Base-by-base conservation (phyloP, 2,888 invertebrate species). In the Parascotia fuliginaria region DNA sequence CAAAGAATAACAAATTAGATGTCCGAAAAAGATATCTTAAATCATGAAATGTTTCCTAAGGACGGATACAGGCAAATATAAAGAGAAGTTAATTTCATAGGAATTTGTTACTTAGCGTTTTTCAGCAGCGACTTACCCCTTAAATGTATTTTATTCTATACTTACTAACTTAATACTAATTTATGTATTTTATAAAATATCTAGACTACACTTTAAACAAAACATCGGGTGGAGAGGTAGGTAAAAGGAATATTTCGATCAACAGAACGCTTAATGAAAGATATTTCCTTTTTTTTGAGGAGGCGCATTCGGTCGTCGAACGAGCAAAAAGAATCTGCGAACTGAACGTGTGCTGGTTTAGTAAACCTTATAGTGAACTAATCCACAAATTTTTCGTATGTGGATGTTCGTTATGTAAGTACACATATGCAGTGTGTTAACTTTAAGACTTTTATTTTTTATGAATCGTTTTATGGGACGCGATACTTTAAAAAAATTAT, bases 401-500 rank as follows among this genome's bases (percentile, higher is more conserved):
- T 7, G 24, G 7, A 24, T 9, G 24, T 24, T 24, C 4, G 24
- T 7, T 24, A 19, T 3, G 5, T 24, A 24, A 7, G n/a, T n/a
- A n/a, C n/a, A n/a, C n/a, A n/a, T n/a, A n/a, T n/a, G n/a, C n/a
- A n/a, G n/a, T n/a, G n/a, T n/a, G n/a, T n/a, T n/a, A n/a, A n/a
- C n/a, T n/a, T n/a, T n/a, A n/a, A n/a, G 16, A 37, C 34, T 45
- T 39, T 16, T 36, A 24, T 22, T 61, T 65, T 65, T 65, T 44
- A 41, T 43, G 40, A 46, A 41, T 39, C 7, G 9, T 11, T 32
- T 11, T 37, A 29, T 33, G 47, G 47, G 48, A 54, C 50, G 56
- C 60, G 44, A 64, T 73, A 58, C 69, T 64, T 69, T 73, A 48
- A 73, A 81, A 81, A 80, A 86, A 83, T 85, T 82, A 83, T 78